A percentile compares a stretch with the other conserved stretches of the same genome.
Conservation (phyloP, 2,888 invertebrate genomes). For the Amphipoea lucens region DNA sequence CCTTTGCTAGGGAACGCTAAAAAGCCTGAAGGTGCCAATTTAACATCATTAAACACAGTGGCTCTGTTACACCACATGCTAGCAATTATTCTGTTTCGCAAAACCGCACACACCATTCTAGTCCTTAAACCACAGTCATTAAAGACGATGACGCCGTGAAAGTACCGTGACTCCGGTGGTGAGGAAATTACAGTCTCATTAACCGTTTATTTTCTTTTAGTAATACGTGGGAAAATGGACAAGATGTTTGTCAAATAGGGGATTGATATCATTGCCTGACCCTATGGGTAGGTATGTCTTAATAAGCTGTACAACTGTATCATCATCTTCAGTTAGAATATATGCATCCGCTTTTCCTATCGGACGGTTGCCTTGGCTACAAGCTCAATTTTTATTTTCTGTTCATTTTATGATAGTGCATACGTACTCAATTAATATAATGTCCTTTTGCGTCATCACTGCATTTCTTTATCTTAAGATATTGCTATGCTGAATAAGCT, state of each 20-base stretch:
- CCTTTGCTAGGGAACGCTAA: slow-evolving; percentile 41
- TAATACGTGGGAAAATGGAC: slow-evolving; percentile 59
- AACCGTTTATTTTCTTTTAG: slow-evolving; percentile 58
- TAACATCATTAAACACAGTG: slow-evolving; percentile 65
- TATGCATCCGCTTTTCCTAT: background rate
- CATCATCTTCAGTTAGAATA: slow-evolving; percentile 8
- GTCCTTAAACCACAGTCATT: slow-evolving; percentile 30
- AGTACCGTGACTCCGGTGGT: slow-evolving; percentile 42
- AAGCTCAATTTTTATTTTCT: background rate
- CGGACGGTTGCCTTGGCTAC: background rate
- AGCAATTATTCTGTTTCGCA: slow-evolving; percentile 60
- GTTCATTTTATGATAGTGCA: background rate
- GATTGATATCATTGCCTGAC: slow-evolving; percentile 11
- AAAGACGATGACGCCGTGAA: slow-evolving; percentile 39
- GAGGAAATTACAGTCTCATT: slow-evolving; percentile 56
- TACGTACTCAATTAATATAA: slow-evolving; percentile 3
- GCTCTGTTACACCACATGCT: slow-evolving; percentile 58
- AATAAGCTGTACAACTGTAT: background rate
- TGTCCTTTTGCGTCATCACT: slow-evolving; percentile 22
- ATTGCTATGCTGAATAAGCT: slow-evolving; percentile 17
- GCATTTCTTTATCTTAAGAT: slow-evolving; percentile 21
- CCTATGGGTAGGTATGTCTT: background rate
- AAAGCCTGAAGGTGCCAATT: slow-evolving; percentile 63
- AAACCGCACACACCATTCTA: slow-evolving; percentile 58
- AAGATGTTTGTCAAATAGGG: slow-evolving; percentile 12